Conservation (phyloP, 1,140 invertebrate genomes). For the Stenopsyche tienmushanensis region DNA sequence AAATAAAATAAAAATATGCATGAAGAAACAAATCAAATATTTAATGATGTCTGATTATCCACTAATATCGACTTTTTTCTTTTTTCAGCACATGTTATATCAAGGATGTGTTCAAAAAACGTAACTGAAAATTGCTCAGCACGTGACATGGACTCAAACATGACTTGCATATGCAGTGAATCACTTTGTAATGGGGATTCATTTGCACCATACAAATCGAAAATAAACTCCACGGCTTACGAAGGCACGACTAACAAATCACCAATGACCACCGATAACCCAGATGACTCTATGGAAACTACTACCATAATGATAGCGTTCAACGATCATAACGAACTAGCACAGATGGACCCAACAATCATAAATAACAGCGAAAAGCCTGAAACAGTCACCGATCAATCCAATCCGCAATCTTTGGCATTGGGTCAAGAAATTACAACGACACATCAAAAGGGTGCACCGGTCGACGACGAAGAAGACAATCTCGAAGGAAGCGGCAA, state of each 20-base stretch:
- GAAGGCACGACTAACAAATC: not conserved
- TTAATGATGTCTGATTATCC: not conserved
- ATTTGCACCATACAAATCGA: not conserved
- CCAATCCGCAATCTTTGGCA: slow-evolving; percentile 31
- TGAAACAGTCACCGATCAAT: slow-evolving; percentile 15
- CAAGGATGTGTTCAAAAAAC: slow-evolving; percentile 51
- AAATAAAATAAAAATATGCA: not conserved
- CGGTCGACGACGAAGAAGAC: slow-evolving; percentile 40
- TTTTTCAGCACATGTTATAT: slow-evolving; percentile 49
- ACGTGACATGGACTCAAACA: slow-evolving; percentile 54
- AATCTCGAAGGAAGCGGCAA: slow-evolving; percentile 35
- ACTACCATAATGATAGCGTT: slow-evolving; percentile 9
- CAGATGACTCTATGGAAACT: not conserved
- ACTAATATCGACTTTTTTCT: slow-evolving; percentile 20
- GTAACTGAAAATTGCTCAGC: slow-evolving; percentile 52
- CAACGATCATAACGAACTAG: slow-evolving; percentile 1
- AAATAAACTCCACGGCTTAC: not conserved
- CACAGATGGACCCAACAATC: not conserved
- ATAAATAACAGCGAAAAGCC: not conserved
- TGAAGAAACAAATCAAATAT: slow-evolving; percentile 10
- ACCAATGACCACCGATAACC: not conserved
- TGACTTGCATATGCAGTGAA: slow-evolving; percentile 56
- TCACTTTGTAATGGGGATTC: slow-evolving; percentile 53
- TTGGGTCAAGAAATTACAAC: slow-evolving; percentile 35
- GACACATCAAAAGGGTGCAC: slow-evolving; percentile 30